Evolutionary conservation across 2,797 vertebrate genomes (phyloP), one percentile per base, ranked within the genome.

Genomic region (Acrocephalus scirpaceus): DNA sequence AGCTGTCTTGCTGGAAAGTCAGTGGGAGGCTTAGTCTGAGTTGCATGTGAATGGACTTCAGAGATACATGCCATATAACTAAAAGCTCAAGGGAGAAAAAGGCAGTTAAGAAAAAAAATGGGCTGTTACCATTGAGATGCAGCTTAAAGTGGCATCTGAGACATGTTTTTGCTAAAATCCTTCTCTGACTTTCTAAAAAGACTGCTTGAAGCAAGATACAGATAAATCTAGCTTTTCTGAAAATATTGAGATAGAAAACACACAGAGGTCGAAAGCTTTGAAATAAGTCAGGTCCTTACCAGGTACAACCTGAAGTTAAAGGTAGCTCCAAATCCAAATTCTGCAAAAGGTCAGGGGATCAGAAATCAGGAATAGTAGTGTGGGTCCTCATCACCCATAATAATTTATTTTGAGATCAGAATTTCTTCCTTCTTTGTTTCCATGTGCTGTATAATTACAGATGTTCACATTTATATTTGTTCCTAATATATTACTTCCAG

Each of bases 1-100:
- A 94, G 84, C 93, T 93, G 74, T 92, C 95, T 89, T 82, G 67
- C 51, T 76, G 51, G 34, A 87, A 93, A 95, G 86, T 93, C 93
- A 50, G 80, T 90, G 56, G 71, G 75, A 86, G 86, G 88, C 67
- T 66, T 84, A 71, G 77, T 53, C 51, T 60, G 88, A 96, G 42
- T 67, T 93, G 76, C 83, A 82, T 79, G 88, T 87, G 92, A 95
- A 95, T 56, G 47, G 88, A 73, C 83, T 92, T 90, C 42, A 65
- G 77, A 86, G 86, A 73, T 70, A 76, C 21, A 67, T 7, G 45
- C 44, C 76, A n/a, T 62, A n/a, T 10, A 93, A 56, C 56, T 76
- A 40, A 92, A 96, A 90, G 80, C 83, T 84, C 4, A 0, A n/a
- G 71, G 78, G 81, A 88, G 22, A 69, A 92, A 92, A 85, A 87